Evolutionary conservation across 1,140 invertebrate species (phyloP).

Genomic region (Solenopsis fugax): DNA sequence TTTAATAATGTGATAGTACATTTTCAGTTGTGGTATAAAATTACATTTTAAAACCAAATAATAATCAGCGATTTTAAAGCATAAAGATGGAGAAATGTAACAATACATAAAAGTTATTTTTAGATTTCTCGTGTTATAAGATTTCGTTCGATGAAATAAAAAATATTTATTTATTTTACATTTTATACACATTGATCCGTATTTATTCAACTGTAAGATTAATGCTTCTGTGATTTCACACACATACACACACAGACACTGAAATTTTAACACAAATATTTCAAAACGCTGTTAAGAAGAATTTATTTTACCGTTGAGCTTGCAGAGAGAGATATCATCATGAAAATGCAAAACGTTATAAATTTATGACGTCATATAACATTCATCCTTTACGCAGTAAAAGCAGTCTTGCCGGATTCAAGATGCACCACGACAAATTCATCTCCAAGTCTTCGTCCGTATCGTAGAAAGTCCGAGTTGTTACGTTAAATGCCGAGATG

Average conservation of each 20-base stretch:
- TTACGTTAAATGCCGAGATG: conserved; percentile 61
- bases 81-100: background rate
- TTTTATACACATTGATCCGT: background rate
- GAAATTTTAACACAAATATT: conserved; percentile 34
- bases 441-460: conserved; percentile 37
- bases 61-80: background rate
- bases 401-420: conserved; percentile 51
- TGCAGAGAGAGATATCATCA: conserved; percentile 11
- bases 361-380: conserved; percentile 49
- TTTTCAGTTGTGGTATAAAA: background rate
- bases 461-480: conserved; percentile 53
- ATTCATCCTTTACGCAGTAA: conserved; percentile 45
- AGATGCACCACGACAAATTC: conserved; percentile 59
- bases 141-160: background rate
- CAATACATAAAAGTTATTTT: background rate
- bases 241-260: too few species aligned
- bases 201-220: background rate
- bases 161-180: background rate
- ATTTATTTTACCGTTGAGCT: conserved; percentile 29
- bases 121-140: background rate
- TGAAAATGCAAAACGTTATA: conserved; percentile 33
- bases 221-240: background rate
- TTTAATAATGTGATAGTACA: background rate
- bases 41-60: background rate
- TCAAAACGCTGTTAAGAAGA: conserved; percentile 30